Evolutionary conservation across 1,140 invertebrate species (phyloP).

Genomic region (Megathymus violae): DNA sequence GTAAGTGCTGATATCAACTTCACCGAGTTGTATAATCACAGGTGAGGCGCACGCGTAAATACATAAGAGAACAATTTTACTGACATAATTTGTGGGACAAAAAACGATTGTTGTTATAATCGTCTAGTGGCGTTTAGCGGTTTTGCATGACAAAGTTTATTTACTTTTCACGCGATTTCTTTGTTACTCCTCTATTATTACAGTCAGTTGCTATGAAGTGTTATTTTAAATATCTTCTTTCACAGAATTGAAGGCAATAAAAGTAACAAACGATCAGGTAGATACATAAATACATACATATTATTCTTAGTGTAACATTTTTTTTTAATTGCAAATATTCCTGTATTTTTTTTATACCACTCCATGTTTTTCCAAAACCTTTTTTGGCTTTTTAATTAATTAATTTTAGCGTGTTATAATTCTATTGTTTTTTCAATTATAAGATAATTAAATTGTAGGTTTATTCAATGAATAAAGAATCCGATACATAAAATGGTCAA

Average conservation of each 20-base stretch:
- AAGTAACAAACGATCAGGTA: neutral
- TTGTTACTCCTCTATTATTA: neutral
- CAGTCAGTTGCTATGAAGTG: neutral
- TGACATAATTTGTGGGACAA: constrained; percentile 37
- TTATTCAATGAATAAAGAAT: too few species aligned
- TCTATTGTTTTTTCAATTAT: too few species aligned
- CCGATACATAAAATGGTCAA: neutral
- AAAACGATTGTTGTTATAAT: neutral
- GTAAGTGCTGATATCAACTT: constrained; percentile 63
- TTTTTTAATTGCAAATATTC: too few species aligned
- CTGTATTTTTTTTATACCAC: too few species aligned
- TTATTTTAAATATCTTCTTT: neutral
- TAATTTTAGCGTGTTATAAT: too few species aligned
- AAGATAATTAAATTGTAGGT: too few species aligned
- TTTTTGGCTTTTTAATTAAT: too few species aligned
- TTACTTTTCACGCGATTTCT: constrained; percentile 10
- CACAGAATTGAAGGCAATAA: neutral
- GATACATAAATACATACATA: too few species aligned
- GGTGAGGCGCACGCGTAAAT: constrained; percentile 26
- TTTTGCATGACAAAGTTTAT: constrained; percentile 12
- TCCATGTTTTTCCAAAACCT: too few species aligned
- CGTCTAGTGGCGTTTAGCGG: neutral
- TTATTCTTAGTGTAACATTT: too few species aligned
- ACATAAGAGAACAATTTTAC: constrained; percentile 34
- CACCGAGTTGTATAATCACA: constrained; percentile 34